Conservation (phyloP, 2,797 vertebrate genomes). For the Chloroceryle inda region DNA sequence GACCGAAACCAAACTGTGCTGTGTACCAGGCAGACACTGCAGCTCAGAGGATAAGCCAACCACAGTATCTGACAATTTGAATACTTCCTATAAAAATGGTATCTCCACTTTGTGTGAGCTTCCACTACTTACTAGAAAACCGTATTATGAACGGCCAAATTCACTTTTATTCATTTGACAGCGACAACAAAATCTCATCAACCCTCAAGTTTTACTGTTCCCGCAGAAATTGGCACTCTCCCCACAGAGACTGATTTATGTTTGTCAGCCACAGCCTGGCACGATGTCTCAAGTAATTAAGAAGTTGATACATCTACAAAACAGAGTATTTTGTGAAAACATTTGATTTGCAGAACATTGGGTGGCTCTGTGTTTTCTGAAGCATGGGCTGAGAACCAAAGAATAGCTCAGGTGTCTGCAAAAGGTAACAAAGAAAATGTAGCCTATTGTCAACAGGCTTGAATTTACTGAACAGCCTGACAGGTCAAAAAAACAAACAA, state of each 20-base stretch:
- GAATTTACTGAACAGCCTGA: background rate
- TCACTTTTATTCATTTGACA: background rate
- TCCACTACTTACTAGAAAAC: background rate
- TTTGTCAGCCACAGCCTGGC: background rate
- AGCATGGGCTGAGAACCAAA: background rate
- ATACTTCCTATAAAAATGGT: background rate
- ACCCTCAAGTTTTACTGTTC: background rate
- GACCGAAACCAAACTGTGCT: background rate
- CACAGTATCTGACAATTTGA: background rate
- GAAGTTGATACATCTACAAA: background rate
- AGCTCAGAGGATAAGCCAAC: background rate
- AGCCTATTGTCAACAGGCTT: background rate
- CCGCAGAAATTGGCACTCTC: background rate
- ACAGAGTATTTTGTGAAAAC: background rate
- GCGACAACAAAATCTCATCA: background rate
- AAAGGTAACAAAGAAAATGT: background rate
- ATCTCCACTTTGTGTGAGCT: background rate
- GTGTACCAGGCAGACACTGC: background rate
- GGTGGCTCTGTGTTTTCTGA: background rate
- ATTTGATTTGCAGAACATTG: background rate
- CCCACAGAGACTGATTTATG: background rate
- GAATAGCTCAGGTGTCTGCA: background rate
- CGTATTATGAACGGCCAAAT: background rate
- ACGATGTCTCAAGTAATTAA: background rate
- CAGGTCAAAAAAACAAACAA: background rate